phyloP scores from a whole-genome alignment of 2,113 vertebrate species.

The Lethenteron reissneri region DNA sequence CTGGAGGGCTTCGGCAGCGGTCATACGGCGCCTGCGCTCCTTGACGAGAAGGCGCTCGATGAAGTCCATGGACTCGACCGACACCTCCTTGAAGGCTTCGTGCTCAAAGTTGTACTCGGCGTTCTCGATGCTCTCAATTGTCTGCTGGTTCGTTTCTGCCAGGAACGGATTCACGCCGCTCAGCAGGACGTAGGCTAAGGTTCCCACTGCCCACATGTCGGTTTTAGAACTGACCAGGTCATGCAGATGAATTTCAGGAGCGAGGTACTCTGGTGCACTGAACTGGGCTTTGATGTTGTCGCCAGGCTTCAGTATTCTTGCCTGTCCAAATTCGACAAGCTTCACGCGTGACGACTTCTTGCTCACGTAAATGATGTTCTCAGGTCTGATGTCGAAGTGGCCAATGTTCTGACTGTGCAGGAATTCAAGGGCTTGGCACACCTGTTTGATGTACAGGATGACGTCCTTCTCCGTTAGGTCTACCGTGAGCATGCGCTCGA shows the following conservation, averaged over 20 bases:
- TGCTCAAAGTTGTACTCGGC: slow-evolving; percentile 84
- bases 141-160: slow-evolving; percentile 88
- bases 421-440: slow-evolving; percentile 69
- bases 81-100: slow-evolving; percentile 63
- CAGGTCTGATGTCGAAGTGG: slow-evolving; percentile 83
- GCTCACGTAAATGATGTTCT: slow-evolving; percentile 76
- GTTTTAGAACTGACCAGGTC: slow-evolving; percentile 72
- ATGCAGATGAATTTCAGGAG: slow-evolving; percentile 83
- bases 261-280: slow-evolving; percentile 65
- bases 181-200: slow-evolving; percentile 60
- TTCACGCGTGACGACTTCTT: slow-evolving; percentile 60
- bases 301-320: slow-evolving; percentile 62
- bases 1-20: slow-evolving; percentile 56
- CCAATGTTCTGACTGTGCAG: slow-evolving; percentile 57
- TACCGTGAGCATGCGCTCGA: slow-evolving; percentile 53
- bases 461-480: slow-evolving; percentile 71
- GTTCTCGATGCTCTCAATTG: slow-evolving; percentile 78
- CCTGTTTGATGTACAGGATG: slow-evolving; percentile 50
- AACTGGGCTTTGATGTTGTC: slow-evolving; percentile 74
- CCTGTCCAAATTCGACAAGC: slow-evolving; percentile 85
- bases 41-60: slow-evolving; percentile 69
- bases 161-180: slow-evolving; percentile 81
- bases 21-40: slow-evolving; percentile 84
- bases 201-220: slow-evolving; percentile 94
- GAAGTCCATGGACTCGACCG: slow-evolving; percentile 71